Conservation (phyloP, 2,113 vertebrate species). For the Trematomus loennbergii region DNA sequence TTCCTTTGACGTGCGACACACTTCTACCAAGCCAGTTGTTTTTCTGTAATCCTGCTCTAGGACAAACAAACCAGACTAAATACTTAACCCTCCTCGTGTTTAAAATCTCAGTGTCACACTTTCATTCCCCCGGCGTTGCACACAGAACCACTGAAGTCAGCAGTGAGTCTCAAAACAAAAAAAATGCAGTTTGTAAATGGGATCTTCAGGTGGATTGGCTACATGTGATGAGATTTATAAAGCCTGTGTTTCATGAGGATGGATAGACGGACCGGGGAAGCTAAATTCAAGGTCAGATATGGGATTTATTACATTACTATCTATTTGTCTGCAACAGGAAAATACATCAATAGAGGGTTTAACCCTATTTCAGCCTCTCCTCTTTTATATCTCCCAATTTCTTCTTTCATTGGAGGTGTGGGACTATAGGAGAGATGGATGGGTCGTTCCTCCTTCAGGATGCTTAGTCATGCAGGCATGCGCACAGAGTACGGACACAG, state of each 20-base stretch:
- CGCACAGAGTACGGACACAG: not conserved
- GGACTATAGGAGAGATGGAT: conserved; percentile 49
- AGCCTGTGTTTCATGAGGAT: conserved; percentile 14
- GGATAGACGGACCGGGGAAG: not conserved
- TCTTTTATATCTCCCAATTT: not conserved
- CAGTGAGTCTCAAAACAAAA: not conserved
- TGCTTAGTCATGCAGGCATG: conserved; percentile 14
- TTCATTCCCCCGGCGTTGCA: not conserved
- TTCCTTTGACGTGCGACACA: no score
- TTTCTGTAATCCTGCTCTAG: no score
- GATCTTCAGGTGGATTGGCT: not conserved
- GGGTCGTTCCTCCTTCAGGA: conserved; percentile 15
- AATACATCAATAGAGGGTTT: not conserved
- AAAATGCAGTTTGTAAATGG: not conserved
- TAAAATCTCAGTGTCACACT: no score
- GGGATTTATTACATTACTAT: not conserved
- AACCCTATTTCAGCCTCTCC: conserved; percentile 4
- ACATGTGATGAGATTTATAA: not conserved
- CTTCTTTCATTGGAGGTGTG: conserved; percentile 37
- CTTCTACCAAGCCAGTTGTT: no score
- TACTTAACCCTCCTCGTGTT: not conserved
- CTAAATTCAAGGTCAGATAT: conserved; percentile 40
- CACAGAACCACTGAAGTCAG: not conserved
- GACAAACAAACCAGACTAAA: no score
- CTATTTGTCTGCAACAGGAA: conserved; percentile 14